Base-by-base conservation (phyloP, 1,140 invertebrate species). In the Papilio aristodemus region DNA sequence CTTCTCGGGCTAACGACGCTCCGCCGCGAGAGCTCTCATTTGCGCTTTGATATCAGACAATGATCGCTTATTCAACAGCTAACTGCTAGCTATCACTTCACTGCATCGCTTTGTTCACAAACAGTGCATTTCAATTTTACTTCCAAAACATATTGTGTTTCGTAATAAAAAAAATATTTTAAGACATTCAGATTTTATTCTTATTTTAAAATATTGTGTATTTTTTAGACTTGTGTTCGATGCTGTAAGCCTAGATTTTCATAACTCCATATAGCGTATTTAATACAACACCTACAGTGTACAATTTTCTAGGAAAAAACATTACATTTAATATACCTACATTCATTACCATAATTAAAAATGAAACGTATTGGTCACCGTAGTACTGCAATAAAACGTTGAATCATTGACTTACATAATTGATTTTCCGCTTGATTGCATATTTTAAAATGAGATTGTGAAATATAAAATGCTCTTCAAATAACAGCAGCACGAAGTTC, bases 21-120 rank as follows among this genome's bases (percentile, higher is more conserved):
- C 63, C 22, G 58, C 58, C 58, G 62, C 67, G 60, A 67, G 11
- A 54, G 43, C 68, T 68, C 64, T 62, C 58, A 59, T 73, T 73
- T 73, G 62, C 64, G 68, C 70, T 73, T 68, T 67, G 69, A 73
- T 70, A 70, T 73, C 67, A 70, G 54, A 39, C 46, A 46, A 68
- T 68, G 54, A 68, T 66, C 50, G 63, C 63, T 66, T 66, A 66
- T 66, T 66, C 63, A 66, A 13, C 63, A 46, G 38, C 39, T 66
- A 50, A 66, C 41, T 66, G 41, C 63, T 50, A 66, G n/a, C 17
- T 66, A 66, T 66, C 41, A 46, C 39, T 66, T 66, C 41, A 14
- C n/a, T 38, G 59, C 41, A 25, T 14, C 22, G 27, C 39, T 46
- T 66, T 46, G 22, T 27, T 66, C 8, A 27, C 41, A 50, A 14